Conservation (phyloP, 2,797 vertebrate species). For the Phrynocephalus forsythii region DNA sequence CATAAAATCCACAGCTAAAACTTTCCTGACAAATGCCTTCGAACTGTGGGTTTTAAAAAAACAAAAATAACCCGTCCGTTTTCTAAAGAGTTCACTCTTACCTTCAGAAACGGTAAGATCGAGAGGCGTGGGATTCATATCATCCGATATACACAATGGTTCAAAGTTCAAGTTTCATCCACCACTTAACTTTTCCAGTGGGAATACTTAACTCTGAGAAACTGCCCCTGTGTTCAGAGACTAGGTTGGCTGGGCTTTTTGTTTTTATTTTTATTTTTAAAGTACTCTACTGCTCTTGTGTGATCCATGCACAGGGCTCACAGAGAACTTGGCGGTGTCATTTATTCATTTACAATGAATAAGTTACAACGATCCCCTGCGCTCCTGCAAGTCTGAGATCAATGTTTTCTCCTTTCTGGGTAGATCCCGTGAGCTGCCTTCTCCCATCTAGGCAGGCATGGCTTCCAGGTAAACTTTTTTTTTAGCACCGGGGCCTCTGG, state of each 20-base stretch:
- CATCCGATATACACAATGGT: too few species aligned
- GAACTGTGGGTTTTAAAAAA: too few species aligned
- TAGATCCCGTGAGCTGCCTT: neutral
- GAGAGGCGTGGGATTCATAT: neutral
- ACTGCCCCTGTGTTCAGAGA: neutral
- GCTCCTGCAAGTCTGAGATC: neutral
- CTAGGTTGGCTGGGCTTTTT: too few species aligned
- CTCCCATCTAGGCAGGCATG: neutral
- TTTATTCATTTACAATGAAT: neutral
- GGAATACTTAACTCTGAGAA: neutral
- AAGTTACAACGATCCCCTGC: neutral
- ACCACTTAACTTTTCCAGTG: neutral
- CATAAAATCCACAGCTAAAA: too few species aligned
- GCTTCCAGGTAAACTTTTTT: neutral
- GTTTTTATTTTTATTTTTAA: too few species aligned
- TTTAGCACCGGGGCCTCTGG: too few species aligned
- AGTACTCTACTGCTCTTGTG: neutral
- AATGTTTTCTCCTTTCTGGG: neutral
- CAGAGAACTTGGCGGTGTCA: too few species aligned
- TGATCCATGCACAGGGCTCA: neutral
- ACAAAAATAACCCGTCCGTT: too few species aligned
- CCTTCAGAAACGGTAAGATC: neutral
- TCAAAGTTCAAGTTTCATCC: too few species aligned
- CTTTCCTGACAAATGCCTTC: too few species aligned
- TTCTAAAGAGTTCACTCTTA: too few species aligned